A percentile compares a stretch with the other conserved stretches of the same genome.
Evolutionary conservation across 2,113 vertebrate species (phyloP).

Genomic region (Pleuronectes platessa): DNA sequence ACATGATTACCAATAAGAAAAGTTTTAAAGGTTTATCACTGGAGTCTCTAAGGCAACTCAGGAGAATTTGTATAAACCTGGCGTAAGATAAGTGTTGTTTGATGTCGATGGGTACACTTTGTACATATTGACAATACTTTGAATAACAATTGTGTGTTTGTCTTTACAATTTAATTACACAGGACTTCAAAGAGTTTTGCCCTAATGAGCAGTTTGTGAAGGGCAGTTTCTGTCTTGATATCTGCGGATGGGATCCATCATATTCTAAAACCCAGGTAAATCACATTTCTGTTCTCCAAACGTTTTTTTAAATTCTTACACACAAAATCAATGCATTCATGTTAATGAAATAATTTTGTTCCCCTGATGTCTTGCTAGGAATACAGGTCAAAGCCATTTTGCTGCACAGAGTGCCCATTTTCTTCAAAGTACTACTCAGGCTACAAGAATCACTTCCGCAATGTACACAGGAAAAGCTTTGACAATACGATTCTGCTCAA

Average conservation of each 20-base stretch:
- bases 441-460: constrained; percentile 99
- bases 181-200: constrained; percentile 98
- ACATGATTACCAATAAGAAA: background rate
- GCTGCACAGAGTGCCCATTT: constrained; percentile 97
- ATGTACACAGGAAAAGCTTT: constrained; percentile 95
- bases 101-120: no score
- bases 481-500: constrained; percentile 95
- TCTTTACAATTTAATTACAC: constrained; percentile 22
- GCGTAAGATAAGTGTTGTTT: no score
- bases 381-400: constrained; percentile 98
- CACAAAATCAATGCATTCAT: background rate
- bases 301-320: background rate
- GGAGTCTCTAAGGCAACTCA: no score
- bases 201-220: constrained; percentile 95
- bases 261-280: constrained; percentile 95
- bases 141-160: background rate
- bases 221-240: constrained; percentile 91
- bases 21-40: no score
- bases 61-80: no score
- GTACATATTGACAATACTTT: background rate
- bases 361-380: constrained; percentile 77
- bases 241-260: constrained; percentile 95
- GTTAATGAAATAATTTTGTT: constrained; percentile 3
- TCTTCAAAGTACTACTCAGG: constrained; percentile 98
- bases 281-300: background rate